Percentiles rank a stretch among this genome's conserved stretches.
phyloP scores from a whole-genome alignment of 2,113 vertebrate species.

The Nannobrachium achirus region DNA sequence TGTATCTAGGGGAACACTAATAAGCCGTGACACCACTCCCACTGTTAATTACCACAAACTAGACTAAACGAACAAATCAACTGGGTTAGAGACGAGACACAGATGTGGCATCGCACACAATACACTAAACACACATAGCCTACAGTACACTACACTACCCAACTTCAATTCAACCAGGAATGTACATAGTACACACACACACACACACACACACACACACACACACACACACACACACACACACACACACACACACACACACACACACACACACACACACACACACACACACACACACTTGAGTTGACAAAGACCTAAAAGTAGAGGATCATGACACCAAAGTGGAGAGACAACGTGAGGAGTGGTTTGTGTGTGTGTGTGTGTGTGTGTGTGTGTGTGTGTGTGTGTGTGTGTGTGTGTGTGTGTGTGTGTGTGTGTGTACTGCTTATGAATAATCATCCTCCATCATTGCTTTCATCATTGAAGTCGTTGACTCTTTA shows the following conservation, averaged over 20 bases:
- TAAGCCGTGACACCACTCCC: slow-evolving; percentile 99
- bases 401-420: slow-evolving; percentile 41
- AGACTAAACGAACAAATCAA: slow-evolving; percentile 88
- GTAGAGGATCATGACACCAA: too few species aligned
- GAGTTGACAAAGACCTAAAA: slow-evolving; percentile 27
- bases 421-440: slow-evolving; percentile 57
- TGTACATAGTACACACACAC: too few species aligned
- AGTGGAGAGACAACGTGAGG: too few species aligned
- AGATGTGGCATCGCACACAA: too few species aligned
- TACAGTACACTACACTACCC: too few species aligned
- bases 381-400: slow-evolving; percentile 58
- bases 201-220: too few species aligned
- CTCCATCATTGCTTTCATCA: slow-evolving; percentile 80
- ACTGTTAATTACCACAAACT: slow-evolving; percentile 98
- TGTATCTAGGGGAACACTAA: slow-evolving; percentile 92
- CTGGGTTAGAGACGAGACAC: slow-evolving; percentile 40
- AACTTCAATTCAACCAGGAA: too few species aligned
- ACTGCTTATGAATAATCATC: slow-evolving; percentile 67
- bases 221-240: slow-evolving; percentile 43
- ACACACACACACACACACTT: slow-evolving; percentile 25
- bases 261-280: slow-evolving; percentile 6
- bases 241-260: slow-evolving; percentile 21
- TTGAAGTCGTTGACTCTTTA: slow-evolving; percentile 74
- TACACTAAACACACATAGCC: too few species aligned
- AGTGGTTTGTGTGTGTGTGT: slow-evolving; percentile 36